A percentile compares a stretch with the other conserved stretches of the same genome.
phyloP scores from a whole-genome alignment of 2,888 invertebrate species.

The Therioaphis trifolii region DNA sequence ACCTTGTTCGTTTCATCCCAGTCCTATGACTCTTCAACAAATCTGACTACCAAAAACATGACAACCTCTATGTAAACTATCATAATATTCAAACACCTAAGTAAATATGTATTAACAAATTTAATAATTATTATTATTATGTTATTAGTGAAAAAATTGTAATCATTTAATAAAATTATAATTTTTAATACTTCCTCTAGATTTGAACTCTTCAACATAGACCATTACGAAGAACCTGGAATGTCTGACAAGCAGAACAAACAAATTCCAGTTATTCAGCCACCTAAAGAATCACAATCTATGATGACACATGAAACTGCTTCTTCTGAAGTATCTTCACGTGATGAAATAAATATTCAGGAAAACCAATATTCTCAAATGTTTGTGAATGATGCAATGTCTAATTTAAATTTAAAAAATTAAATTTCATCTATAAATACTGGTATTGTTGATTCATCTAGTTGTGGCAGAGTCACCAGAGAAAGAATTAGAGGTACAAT shows the following conservation, averaged over 20 bases:
- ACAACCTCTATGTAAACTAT: constrained; percentile 69
- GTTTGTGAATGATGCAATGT: constrained; percentile 51
- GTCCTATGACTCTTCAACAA: constrained; percentile 72
- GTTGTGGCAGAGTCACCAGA: constrained; percentile 62
- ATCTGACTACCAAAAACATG: constrained; percentile 70
- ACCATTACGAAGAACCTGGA: constrained; percentile 60
- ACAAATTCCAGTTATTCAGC: constrained; percentile 59
- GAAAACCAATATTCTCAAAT: constrained; percentile 59
- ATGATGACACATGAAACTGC: constrained; percentile 50
- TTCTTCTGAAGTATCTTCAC: constrained; percentile 54
- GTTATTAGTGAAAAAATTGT: constrained; percentile 60
- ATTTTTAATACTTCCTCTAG: constrained; percentile 56
- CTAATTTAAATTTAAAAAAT: constrained; percentile 57
- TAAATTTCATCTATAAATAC: constrained; percentile 55
- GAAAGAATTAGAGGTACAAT: constrained; percentile 62
- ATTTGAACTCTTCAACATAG: constrained; percentile 65
- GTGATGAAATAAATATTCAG: constrained; percentile 59
- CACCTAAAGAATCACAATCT: constrained; percentile 48
- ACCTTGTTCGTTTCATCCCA: constrained; percentile 69
- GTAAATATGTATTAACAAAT: constrained; percentile 67
- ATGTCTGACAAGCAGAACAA: constrained; percentile 54
- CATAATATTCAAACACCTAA: constrained; percentile 69
- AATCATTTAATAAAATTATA: neutral
- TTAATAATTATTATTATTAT: constrained; percentile 65
- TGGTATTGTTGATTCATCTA: constrained; percentile 42